Conservation (phyloP, 1,140 invertebrate species). For the Neodiprion fabricii region DNA sequence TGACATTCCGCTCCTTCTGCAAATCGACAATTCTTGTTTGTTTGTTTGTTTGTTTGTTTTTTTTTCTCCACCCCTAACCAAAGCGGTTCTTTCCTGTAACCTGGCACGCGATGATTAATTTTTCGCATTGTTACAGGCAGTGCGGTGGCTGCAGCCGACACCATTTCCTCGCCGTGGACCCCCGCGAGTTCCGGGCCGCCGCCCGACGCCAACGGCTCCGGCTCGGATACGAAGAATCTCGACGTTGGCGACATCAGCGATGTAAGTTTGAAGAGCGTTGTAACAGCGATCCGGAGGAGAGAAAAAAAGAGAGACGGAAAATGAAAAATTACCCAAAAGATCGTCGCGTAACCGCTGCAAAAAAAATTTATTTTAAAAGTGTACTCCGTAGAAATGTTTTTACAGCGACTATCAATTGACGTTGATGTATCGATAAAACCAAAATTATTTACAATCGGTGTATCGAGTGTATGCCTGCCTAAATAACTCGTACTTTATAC, state of each 20-base stretch:
- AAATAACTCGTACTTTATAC: no score
- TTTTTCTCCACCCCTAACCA: no score
- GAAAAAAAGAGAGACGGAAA: slow-evolving; percentile 13
- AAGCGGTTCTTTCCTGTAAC: no score
- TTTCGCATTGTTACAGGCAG: slow-evolving; percentile 64
- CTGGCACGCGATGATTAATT: background rate
- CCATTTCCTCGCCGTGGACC: slow-evolving; percentile 87
- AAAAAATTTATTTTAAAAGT: slow-evolving; percentile 7
- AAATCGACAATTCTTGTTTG: no score
- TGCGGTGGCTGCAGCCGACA: slow-evolving; percentile 78
- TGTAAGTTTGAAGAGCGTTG: slow-evolving; percentile 57
- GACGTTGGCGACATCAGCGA: slow-evolving; percentile 85
- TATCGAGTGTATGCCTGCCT: no score
- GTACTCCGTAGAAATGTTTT: no score
- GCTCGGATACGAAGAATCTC: slow-evolving; percentile 81
- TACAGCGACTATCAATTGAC: no score
- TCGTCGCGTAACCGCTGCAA: slow-evolving; percentile 16
- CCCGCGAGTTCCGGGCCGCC: slow-evolving; percentile 74
- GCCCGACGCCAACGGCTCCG: slow-evolving; percentile 77
- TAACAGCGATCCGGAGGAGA: slow-evolving; percentile 12
- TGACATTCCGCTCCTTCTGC: no score
- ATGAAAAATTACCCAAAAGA: slow-evolving; percentile 18
- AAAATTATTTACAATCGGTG: no score
- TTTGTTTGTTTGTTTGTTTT: no score
- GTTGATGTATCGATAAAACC: no score